Base-by-base conservation (phyloP, 2,797 vertebrate species). In the Cossypha niveicapilla region DNA sequence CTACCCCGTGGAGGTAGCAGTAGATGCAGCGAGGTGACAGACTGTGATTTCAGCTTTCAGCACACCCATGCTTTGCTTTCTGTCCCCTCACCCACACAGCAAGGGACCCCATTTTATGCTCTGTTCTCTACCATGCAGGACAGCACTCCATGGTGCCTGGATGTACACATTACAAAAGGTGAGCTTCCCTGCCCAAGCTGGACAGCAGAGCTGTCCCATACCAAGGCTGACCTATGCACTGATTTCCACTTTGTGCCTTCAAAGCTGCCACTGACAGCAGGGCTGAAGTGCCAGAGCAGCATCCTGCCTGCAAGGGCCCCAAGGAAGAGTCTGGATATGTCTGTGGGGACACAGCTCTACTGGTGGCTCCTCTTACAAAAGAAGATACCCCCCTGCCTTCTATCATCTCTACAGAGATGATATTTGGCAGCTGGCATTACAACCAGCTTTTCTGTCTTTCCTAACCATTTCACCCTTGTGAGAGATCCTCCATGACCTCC, bases 1-100 rank as follows among this genome's bases (percentile, higher is more conserved):
- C 34, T 35, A 25, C 37, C 32, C 35, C 0, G 0, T 7, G 41
- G 34, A 74, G 28, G 47, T 3, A 66, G 44, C 47, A 73, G 17
- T 3, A 37, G 27, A 35, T 4, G 32, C 34, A 88, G 30, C 0
- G 1, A 74, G 42, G 44, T 23, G 10, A 53, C 25, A 56, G 24
- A 47, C 44, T 54, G 2, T 54, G 2, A 61, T 30, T 54, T 74
- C 48, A 65, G 58, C 53, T 47, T 77, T 57, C 81, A 57, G 73
- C 51, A 45, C 4, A 60, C 3, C 10, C 23, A 11, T 1, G 35
- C 15, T 88, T 62, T 41, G 51, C 16, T 39, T 57, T 68, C 21
- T 18, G 48, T 80, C 19, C 47, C 13, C 23, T 56, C 27, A 24
- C 9, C 10, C 30, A 22, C 8, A 28, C 4, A 57, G 27, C 7